Base-by-base conservation (phyloP, 2,113 vertebrate species). In the Phyllopteryx taeniolatus region DNA sequence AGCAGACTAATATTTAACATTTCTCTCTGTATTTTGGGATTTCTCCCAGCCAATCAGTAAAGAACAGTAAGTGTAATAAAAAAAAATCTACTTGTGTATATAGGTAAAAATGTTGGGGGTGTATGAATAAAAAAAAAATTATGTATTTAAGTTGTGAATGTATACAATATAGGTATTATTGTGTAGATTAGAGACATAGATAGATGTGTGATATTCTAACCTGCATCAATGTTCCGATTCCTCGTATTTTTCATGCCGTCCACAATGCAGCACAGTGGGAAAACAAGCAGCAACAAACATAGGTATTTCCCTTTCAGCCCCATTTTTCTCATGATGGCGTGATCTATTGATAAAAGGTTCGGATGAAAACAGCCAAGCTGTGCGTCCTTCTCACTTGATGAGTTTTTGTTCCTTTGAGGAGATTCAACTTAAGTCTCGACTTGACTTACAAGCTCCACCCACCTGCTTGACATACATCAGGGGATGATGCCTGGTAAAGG, bases 201-300 rank as follows among this genome's bases (percentile, higher is more conserved):
- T 62, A 39, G 20, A 39, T 63, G 1, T n/a, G 20, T 47, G 14
- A 12, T n/a, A 43, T 66, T 47, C 68, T 86, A 73, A 93, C 92
- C 85, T 88, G 83, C 54, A 17, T 75, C 46, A 15, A 87, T 88
- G 1, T 84, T 79, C 5, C 66, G 66, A 17, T 79, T 78, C 44
- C 17, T 75, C 70, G 3, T 54, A 43, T 83, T 70, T 59, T 67
- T 81, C 75, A 77, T 83, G 22, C 42, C 77, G 73, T 83, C 76
- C 56, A 85, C 86, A 59, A 88, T 80, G 73, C 78, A 80, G 66
- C 71, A 80, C 10, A 88, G 69, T 49, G 80, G 76, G 69, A 90
- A 33, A 31, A 22, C 43, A 15, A 91, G 77, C 60, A 92, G 71
- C 15, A 86, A 61, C n/a, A 91, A 7, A 65, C 83, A 90, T 70